Evolutionary conservation across 1,140 invertebrate genomes (phyloP).

Genomic region (Akabosia matsudoensis): DNA sequence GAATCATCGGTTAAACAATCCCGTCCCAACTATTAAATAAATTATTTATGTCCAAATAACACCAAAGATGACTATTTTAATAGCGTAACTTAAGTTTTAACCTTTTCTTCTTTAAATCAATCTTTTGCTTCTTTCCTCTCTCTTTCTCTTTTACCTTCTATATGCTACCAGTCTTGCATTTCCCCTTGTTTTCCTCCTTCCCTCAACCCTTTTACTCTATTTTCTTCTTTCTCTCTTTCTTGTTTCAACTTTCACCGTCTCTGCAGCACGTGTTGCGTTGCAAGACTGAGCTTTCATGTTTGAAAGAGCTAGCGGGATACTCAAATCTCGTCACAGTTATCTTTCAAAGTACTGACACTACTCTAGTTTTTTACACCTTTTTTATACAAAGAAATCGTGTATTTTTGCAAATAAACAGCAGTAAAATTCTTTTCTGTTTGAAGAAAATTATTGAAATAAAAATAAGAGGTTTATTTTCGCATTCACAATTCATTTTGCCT

Average conservation of each 20-base stretch:
- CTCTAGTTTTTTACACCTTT: too few relatives aligned
- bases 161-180: neutral
- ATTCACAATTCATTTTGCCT: too few relatives aligned
- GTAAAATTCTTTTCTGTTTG: neutral
- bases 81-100: neutral
- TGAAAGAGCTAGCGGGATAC: too few relatives aligned
- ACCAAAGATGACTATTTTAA: neutral
- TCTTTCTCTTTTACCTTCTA: neutral
- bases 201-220: neutral
- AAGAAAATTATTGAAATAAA: too few relatives aligned
- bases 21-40: neutral
- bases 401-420: conserved; percentile 10
- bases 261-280: too few relatives aligned
- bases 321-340: too few relatives aligned
- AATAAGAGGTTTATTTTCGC: too few relatives aligned
- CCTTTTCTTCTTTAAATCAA: neutral
- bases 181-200: neutral
- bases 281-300: too few relatives aligned
- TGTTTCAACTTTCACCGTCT: too few relatives aligned
- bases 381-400: too few relatives aligned
- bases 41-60: too few relatives aligned
- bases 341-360: too few relatives aligned
- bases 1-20: neutral
- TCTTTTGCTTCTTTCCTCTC: neutral
- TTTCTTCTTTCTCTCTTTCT: neutral